Base-by-base conservation (phyloP, 2,888 invertebrate genomes). In the Plagodis dolabraria region DNA sequence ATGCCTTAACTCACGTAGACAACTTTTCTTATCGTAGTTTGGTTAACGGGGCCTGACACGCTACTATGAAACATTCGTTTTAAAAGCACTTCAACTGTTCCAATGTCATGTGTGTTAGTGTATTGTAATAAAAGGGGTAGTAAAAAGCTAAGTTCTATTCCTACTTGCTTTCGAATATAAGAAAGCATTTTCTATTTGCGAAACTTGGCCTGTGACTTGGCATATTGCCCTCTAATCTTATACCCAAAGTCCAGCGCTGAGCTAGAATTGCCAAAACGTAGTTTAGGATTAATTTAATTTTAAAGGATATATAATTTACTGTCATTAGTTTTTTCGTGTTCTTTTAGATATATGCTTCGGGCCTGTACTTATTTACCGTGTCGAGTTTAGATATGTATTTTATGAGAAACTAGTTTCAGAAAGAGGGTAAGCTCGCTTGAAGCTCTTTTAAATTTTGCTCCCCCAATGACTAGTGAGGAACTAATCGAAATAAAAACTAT, bases 171-270 rank as follows among this genome's bases (percentile, higher is more conserved):
- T 22, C 50, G 47, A 57, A 68, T 54, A 63, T 48, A 60, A 68
- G 50, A 53, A 50, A 60, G 53, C 50, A 60, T 65, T 63, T 59
- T 22, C 50, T 61, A 67, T 60, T 64, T 52, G 52, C 52, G 22
- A 58, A 58, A 52, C 33, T 47, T 10, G 47, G 40, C 53, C 22
- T 22, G 22, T 22, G 46, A 38, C 55, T 64, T 65, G 53, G 58
- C 58, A 57, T 44, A 63, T 59, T 60, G 57, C 57, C 64, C 58
- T 57, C 36, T 65, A 45, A 63, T 62, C 44, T 48, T 33, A 51
- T 47, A 50, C 38, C 1, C 38, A 38, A 38, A 8, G 38, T 38
- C 38, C 38, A 38, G 7, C 9, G 38, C 38, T 22, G 1, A 22
- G 22, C 1, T 22, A 38, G 9, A 38, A 7, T 38, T 38, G 9